Conservation (phyloP, 2,113 vertebrate species). For the Xyrauchen texanus region DNA sequence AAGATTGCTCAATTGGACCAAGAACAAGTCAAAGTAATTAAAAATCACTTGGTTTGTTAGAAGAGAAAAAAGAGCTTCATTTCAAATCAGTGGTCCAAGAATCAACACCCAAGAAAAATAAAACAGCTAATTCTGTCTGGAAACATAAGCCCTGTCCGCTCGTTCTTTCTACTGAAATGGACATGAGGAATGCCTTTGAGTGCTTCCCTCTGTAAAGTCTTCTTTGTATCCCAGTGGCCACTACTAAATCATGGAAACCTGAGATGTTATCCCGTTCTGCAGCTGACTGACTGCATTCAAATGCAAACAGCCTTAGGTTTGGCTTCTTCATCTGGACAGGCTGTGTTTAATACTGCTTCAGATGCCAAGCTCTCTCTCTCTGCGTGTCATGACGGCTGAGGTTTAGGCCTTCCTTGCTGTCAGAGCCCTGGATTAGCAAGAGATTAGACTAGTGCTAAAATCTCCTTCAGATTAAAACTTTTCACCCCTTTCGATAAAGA, state of each 20-base stretch:
- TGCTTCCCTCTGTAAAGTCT: constrained; percentile 73
- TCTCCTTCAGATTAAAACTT: constrained; percentile 69
- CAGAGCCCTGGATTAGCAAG: constrained; percentile 72
- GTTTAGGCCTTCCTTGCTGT: constrained; percentile 47
- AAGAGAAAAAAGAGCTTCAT: constrained; percentile 15
- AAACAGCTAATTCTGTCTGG: constrained; percentile 16
- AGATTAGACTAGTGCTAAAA: constrained; percentile 73
- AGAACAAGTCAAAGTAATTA: background rate
- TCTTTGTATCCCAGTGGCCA: constrained; percentile 64
- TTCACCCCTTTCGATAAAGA: constrained; percentile 65
- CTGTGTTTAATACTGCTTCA: constrained; percentile 27
- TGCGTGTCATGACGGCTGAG: constrained; percentile 37
- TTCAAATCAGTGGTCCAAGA: background rate
- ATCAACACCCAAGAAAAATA: constrained; percentile 27
- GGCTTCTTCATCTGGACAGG: constrained; percentile 64
- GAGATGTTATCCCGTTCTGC: constrained; percentile 83
- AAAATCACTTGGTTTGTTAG: background rate
- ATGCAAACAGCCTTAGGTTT: constrained; percentile 77
- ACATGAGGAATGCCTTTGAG: constrained; percentile 69
- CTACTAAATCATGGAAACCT: constrained; percentile 73
- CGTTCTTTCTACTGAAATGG: constrained; percentile 56
- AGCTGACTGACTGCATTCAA: constrained; percentile 84
- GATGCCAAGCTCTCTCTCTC: constrained; percentile 37
- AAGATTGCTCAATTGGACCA: background rate
- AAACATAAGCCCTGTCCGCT: constrained; percentile 25